phyloP scores from a whole-genome alignment of 2,113 vertebrate species.

The Cavia porcellus region DNA sequence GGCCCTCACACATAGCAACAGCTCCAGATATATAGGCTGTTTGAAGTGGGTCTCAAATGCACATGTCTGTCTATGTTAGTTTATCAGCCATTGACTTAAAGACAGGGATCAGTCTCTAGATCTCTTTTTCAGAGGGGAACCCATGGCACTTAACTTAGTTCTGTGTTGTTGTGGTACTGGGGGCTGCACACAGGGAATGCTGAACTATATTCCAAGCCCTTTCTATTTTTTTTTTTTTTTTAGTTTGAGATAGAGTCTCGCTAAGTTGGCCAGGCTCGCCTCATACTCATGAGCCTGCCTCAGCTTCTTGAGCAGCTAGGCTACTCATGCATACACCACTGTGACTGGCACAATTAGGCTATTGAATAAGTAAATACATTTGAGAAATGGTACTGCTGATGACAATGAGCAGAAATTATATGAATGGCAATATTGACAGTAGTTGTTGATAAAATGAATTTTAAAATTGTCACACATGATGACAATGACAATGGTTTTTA shows the following conservation, averaged over 20 bases:
- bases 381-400: not conserved
- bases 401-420: not conserved
- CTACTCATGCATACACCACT: not conserved
- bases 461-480: not conserved
- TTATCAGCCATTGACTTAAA: constrained; percentile 11
- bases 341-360: not conserved
- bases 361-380: constrained; percentile 51
- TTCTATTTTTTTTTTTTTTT: not conserved
- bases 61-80: not conserved
- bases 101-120: not conserved
- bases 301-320: not conserved
- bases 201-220: not conserved
- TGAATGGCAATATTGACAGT: not conserved
- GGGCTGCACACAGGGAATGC: not conserved
- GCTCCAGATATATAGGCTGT: not conserved
- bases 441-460: not conserved
- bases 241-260: not conserved
- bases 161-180: not conserved
- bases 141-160: not conserved
- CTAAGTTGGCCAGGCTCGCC: not conserved
- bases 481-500: not conserved
- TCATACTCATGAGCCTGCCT: not conserved
- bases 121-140: not conserved
- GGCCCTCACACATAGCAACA: not conserved
- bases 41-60: not conserved